phyloP scores from a whole-genome alignment of 1,140 invertebrate species.

The Leptonema lineaticorne region DNA sequence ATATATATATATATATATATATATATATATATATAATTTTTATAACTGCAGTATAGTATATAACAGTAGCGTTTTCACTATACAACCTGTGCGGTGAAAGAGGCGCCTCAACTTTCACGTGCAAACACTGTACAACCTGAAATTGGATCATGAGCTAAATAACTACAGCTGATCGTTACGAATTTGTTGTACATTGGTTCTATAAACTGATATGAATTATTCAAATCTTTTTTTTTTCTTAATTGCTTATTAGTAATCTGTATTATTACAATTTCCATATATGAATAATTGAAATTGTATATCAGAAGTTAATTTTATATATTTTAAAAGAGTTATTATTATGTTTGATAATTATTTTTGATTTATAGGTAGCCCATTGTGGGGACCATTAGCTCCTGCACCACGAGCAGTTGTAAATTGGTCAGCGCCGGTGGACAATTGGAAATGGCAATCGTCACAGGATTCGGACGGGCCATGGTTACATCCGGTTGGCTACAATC shows the following conservation, averaged over 20 bases:
- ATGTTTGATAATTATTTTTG: neutral
- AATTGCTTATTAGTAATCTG: too few species aligned
- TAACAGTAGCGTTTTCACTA: slow-evolving; percentile 3
- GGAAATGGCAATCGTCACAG: slow-evolving; percentile 55
- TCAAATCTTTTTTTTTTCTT: too few species aligned
- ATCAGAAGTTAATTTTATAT: too few species aligned
- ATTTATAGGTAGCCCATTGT: slow-evolving; percentile 38
- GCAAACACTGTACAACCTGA: slow-evolving; percentile 22
- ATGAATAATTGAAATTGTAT: too few species aligned
- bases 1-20: neutral
- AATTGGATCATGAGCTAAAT: slow-evolving; percentile 31
- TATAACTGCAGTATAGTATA: neutral
- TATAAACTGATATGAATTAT: too few species aligned
- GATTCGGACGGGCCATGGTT: slow-evolving; percentile 57
- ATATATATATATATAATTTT: neutral
- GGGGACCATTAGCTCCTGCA: slow-evolving; percentile 31
- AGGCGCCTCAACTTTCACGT: slow-evolving; percentile 27
- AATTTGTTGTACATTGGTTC: too few species aligned
- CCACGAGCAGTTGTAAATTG: slow-evolving; percentile 55
- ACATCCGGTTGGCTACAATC: slow-evolving; percentile 54
- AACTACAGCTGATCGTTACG: slow-evolving; percentile 9
- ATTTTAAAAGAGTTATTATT: too few species aligned
- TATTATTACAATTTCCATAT: too few species aligned
- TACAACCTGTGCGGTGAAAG: slow-evolving; percentile 1
- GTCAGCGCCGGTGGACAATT: slow-evolving; percentile 57